These are phyloP conservation scores for Maconellicoccus hirsutus DNA, from an alignment of 1,140 invertebrate genomes.

Conservation along the genomic window DNA sequence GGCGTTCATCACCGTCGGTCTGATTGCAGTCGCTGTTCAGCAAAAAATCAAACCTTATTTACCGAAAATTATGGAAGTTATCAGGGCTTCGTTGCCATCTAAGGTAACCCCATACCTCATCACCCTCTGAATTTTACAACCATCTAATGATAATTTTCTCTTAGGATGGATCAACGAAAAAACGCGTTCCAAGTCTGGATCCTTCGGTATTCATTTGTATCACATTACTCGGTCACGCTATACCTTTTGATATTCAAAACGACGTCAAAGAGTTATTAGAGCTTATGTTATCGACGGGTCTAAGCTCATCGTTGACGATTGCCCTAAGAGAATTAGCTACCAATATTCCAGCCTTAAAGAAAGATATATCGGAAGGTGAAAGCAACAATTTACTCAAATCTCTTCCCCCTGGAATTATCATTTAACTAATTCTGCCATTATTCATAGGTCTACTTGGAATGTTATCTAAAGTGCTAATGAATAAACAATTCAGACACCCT, in stretches of 20 bases:
- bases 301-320: slow-evolving; percentile 80
- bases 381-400: background rate
- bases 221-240: slow-evolving; percentile 79
- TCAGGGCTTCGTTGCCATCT: slow-evolving; percentile 66
- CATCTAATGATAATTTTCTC: background rate
- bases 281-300: slow-evolving; percentile 80
- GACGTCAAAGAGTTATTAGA: slow-evolving; percentile 80
- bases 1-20: slow-evolving; percentile 80
- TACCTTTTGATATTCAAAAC: slow-evolving; percentile 52
- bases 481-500: slow-evolving; percentile 66
- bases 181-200: slow-evolving; percentile 54
- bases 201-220: slow-evolving; percentile 89
- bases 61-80: slow-evolving; percentile 73
- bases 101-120: slow-evolving; percentile 36
- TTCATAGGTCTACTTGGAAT: slow-evolving; percentile 46
- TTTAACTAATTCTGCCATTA: background rate
- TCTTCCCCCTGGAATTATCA: no score
- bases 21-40: slow-evolving; percentile 81
- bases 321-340: slow-evolving; percentile 80
- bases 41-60: slow-evolving; percentile 68
- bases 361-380: slow-evolving; percentile 79
- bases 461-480: slow-evolving; percentile 66
- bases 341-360: slow-evolving; percentile 74
- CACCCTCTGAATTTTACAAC: background rate
- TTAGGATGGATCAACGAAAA: slow-evolving; percentile 53